These are phyloP conservation scores for Callopanchax toddi DNA, from an alignment of 2,113 vertebrate species.

Conservation along the genomic window DNA sequence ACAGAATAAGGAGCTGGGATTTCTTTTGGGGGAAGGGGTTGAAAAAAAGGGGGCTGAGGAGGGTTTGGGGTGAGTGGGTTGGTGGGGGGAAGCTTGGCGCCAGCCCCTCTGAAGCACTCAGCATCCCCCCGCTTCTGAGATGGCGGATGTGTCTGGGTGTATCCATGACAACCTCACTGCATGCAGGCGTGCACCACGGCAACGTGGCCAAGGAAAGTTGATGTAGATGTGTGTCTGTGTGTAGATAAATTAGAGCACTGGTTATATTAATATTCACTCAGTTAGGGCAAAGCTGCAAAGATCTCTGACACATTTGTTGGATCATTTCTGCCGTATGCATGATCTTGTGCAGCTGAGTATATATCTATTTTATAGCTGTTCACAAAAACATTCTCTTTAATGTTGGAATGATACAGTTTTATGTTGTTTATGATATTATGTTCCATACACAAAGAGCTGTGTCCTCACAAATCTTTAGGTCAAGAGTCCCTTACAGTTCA, in stretches of 20 bases:
- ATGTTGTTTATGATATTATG: conserved; percentile 20
- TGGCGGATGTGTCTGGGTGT: conserved; percentile 81
- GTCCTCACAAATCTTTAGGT: conserved; percentile 42
- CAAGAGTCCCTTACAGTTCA: conserved; percentile 19
- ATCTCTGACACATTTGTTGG: conserved; percentile 12
- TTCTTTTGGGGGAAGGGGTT: conserved; percentile 60
- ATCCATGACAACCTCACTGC: conserved; percentile 86
- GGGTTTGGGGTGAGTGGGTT: conserved; percentile 23
- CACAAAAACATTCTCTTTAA: conserved; percentile 17
- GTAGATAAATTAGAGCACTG: conserved; percentile 51
- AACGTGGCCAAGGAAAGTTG: conserved; percentile 66
- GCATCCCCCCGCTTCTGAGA: conserved; percentile 79
- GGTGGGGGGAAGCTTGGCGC: conserved; percentile 50
- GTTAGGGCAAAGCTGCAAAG: conserved; percentile 15
- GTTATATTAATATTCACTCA: conserved; percentile 68
- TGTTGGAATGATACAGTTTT: conserved; percentile 16
- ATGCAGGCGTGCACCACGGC: conserved; percentile 67
- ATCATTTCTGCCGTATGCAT: conserved; percentile 6
- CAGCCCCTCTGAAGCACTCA: conserved; percentile 75
- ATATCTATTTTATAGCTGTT: conserved; percentile 20
- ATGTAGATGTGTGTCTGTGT: conserved; percentile 36
- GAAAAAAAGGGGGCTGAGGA: conserved; percentile 43
- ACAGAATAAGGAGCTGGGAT: conserved; percentile 59
- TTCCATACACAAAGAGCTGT: conserved; percentile 28
- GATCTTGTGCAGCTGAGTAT: background rate